A percentile compares a stretch with the other conserved stretches of the same genome.
These are phyloP conservation scores for Porphyrio hochstetteri DNA, from an alignment of 2,113 vertebrate genomes.

Conservation along the genomic window DNA sequence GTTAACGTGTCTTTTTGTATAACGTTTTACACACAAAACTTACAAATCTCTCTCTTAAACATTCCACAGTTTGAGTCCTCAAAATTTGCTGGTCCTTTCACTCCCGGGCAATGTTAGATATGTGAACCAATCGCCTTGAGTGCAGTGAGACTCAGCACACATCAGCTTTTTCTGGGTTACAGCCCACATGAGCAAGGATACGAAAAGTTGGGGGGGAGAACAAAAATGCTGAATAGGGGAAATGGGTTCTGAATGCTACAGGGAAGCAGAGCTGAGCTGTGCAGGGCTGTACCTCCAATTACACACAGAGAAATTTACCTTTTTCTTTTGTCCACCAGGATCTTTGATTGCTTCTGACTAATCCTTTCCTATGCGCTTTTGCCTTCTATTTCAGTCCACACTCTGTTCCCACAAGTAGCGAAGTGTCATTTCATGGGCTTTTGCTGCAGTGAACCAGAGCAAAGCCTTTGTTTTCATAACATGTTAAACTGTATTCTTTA, in stretches of 20 bases:
- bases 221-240: background rate
- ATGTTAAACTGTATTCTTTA: constrained; percentile 44
- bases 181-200: accelerated
- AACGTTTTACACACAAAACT: background rate
- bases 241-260: background rate
- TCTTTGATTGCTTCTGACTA: constrained; percentile 12
- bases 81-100: background rate
- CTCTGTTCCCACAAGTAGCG: background rate
- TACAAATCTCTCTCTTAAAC: background rate
- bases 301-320: background rate
- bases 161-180: background rate
- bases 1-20: background rate
- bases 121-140: background rate
- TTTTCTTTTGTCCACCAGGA: background rate
- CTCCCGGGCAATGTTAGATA: background rate
- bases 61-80: background rate
- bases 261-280: background rate
- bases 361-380: background rate
- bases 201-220: background rate
- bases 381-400: background rate
- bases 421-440: constrained; percentile 9
- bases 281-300: background rate
- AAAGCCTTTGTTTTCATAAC: constrained; percentile 56
- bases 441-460: constrained; percentile 25
- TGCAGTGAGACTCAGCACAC: background rate